These are phyloP conservation scores for Drosophila elegans DNA, from an alignment of 1,140 invertebrate genomes.

Conservation along the genomic window DNA sequence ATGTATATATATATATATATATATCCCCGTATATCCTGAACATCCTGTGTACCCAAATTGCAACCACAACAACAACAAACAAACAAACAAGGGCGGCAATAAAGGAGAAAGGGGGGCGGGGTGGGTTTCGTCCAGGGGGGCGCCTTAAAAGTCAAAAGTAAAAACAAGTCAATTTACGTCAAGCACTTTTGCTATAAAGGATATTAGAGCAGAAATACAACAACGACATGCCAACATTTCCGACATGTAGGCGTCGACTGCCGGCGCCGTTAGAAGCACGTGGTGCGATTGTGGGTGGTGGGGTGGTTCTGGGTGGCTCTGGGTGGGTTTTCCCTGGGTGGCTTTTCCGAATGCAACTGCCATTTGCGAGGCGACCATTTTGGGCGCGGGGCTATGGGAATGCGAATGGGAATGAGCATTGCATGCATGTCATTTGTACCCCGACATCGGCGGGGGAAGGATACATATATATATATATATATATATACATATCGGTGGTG, in stretches of 20 bases:
- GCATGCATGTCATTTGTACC: conserved; percentile 81
- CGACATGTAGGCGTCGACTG: conserved; percentile 82
- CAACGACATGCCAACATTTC: conserved; percentile 83
- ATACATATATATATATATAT: not conserved
- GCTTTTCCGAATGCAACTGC: conserved; percentile 55
- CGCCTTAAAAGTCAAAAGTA: conserved; percentile 83
- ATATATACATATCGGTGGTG: not conserved
- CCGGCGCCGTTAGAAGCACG: conserved; percentile 68
- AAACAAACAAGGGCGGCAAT: conserved; percentile 3
- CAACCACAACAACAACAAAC: conserved; percentile 77
- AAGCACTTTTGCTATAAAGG: conserved; percentile 84
- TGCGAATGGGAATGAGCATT: conserved; percentile 50
- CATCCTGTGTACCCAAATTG: conserved; percentile 73
- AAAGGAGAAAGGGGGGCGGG: not conserved
- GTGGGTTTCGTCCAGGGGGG: not conserved
- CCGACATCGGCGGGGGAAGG: conserved; percentile 37
- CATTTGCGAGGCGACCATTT: conserved; percentile 78
- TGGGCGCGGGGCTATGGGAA: conserved; percentile 39
- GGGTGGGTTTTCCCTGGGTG: not conserved
- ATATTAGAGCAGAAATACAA: conserved; percentile 84
- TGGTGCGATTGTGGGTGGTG: conserved; percentile 15
- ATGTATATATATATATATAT: not conserved
- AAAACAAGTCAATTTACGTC: conserved; percentile 84
- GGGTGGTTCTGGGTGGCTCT: not conserved
- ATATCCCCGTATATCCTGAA: conserved; percentile 38